Evolutionary conservation across 2,113 vertebrate species (phyloP).

Genomic region (Columbina picui): DNA sequence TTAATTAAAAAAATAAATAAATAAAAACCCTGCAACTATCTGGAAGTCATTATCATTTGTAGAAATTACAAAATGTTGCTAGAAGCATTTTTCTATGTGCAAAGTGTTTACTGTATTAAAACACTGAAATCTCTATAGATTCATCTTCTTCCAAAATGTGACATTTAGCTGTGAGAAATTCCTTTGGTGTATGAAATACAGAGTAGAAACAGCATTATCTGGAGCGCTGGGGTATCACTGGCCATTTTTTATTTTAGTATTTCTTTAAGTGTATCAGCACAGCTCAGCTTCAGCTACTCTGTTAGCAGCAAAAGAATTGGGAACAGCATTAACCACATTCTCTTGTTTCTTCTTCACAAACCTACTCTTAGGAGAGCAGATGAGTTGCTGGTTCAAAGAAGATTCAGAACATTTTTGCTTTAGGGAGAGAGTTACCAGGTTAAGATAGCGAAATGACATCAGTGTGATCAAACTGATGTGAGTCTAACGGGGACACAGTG

Average conservation of each 20-base stretch:
- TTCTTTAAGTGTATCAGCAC: background rate
- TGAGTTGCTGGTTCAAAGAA: background rate
- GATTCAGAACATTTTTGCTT: background rate
- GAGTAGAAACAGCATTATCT: background rate
- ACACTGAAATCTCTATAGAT: background rate
- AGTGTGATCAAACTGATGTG: background rate
- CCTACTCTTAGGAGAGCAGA: background rate
- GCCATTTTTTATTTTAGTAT: background rate
- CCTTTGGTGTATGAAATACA: background rate
- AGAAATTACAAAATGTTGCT: background rate
- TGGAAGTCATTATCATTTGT: background rate
- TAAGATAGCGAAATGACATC: background rate
- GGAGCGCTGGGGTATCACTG: background rate
- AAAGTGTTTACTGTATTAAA: background rate
- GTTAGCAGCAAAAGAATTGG: background rate
- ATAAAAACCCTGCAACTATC: background rate
- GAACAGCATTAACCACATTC: background rate
- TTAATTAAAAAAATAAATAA: background rate
- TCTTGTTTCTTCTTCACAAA: background rate
- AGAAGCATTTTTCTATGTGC: background rate
- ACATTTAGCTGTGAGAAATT: background rate
- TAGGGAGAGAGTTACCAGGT: background rate
- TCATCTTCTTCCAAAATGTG: background rate
- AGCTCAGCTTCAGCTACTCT: background rate
- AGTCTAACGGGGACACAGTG: background rate